Evolutionary conservation across 1,140 invertebrate species (phyloP).

Genomic region (Lordiphosa mommai): DNA sequence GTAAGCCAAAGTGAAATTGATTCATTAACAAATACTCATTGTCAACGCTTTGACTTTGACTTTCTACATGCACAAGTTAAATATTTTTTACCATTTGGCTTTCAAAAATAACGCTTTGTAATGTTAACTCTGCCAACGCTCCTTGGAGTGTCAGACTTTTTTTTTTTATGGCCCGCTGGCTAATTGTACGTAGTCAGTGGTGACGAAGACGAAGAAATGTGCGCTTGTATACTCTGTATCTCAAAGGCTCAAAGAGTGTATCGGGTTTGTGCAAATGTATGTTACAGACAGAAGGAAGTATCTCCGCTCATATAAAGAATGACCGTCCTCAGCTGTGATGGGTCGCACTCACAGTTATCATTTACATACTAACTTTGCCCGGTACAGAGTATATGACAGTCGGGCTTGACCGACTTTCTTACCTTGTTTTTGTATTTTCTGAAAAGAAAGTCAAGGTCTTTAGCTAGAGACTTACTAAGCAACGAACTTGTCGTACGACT

Average conservation of each 20-base stretch:
- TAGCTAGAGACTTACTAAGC: conserved; percentile 28
- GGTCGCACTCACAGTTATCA: no score
- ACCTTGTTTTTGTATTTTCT: conserved; percentile 12
- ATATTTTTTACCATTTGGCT: conserved; percentile 35
- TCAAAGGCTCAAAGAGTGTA: no score
- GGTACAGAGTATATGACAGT: no score
- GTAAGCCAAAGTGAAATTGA: conserved; percentile 44
- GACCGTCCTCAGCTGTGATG: no score
- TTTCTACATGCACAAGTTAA: conserved; percentile 52
- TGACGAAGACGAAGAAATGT: conserved; percentile 41
- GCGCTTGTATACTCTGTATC: no score
- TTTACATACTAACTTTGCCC: no score
- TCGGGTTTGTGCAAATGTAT: no score
- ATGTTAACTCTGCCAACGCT: conserved; percentile 42
- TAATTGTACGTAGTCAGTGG: conserved; percentile 41
- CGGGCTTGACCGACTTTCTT: no score
- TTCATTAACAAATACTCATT: conserved; percentile 45
- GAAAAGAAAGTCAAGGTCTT: conserved; percentile 74
- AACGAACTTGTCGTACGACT: conserved; percentile 43
- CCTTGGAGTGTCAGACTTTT: conserved; percentile 2
- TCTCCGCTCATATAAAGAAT: no score
- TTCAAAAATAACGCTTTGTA: conserved; percentile 47
- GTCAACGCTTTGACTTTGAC: conserved; percentile 43
- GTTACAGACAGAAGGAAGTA: no score
- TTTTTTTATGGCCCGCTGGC: conserved; percentile 39